Base-by-base conservation (phyloP, 2,113 vertebrate genomes). In the Labeo catla region DNA sequence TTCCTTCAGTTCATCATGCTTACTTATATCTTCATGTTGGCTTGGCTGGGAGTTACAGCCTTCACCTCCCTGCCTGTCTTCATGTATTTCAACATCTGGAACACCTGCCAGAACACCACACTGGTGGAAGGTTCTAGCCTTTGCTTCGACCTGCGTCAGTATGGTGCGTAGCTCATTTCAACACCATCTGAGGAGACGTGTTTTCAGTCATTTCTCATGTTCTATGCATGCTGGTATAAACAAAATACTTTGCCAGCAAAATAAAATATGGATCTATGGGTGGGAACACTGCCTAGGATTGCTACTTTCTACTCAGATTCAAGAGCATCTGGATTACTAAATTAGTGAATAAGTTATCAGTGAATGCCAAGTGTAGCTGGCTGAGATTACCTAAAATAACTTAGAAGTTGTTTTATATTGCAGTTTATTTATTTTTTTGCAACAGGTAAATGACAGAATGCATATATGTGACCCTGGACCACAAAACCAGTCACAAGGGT, bases 41-140 rank as follows among this genome's bases (percentile, higher is more conserved):
- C 98, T 91, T 99, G 98, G 98, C 95, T 99, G 50, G 98, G 98
- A 0, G 97, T 99, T 84, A 98, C 98, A 0, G 98, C 97, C 12
- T 99, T 99, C 89, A 99, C 97, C 86, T 97, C 98, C 63, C 94
- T 99, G 86, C 98, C 98, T 0, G 98, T 99, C 92, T 99, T 98
- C 89, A 98, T 99, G 95, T 99, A 99, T 91, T 99, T 99, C 93
- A 99, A 98, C 88, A 96, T 99, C 93, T 99, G 98, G 98, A 98
- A 96, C 90, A 97, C 98, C 91, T 99, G 98, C 93, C 96, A 96
- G 92, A 99, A 99, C 68, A 92, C 95, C 39, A 99, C 98, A 0
- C 63, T 96, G 21, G 92, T 96, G 87, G 96, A 97, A 57, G 96
- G 95, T 50, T 92, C 96, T n/a, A 96, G 95, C 57, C 94, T 99